Evolutionary conservation across 2,888 invertebrate species (phyloP).

Genomic region (Elmis aenea): DNA sequence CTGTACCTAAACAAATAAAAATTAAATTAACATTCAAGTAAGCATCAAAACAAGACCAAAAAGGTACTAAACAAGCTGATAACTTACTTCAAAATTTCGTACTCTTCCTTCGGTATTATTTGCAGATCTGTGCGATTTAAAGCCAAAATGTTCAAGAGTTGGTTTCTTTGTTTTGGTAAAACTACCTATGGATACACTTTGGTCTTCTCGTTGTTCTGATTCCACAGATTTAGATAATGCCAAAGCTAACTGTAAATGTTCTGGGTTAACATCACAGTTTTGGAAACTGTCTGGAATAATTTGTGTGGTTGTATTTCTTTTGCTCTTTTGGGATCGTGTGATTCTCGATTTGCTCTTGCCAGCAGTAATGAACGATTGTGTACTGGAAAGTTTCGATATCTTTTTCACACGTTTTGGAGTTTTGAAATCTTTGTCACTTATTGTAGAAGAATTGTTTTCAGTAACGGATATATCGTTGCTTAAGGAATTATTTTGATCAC

Average conservation of each 20-base stretch:
- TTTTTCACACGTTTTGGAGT: too few relatives aligned
- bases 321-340: too few relatives aligned
- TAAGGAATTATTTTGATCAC: too few relatives aligned
- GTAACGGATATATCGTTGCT: not conserved
- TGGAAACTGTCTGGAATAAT: too few relatives aligned
- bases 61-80: not conserved
- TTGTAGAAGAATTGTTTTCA: not conserved
- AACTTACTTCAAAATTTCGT: constrained; percentile 17
- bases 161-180: constrained; percentile 43
- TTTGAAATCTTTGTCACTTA: not conserved
- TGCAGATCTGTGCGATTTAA: constrained; percentile 38
- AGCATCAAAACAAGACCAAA: not conserved
- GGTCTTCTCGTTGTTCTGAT: constrained; percentile 24
- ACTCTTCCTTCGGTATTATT: constrained; percentile 1
- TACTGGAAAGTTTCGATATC: too few relatives aligned
- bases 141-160: constrained; percentile 60
- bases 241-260: constrained; percentile 63
- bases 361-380: too few relatives aligned
- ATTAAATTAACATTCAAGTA: not conserved
- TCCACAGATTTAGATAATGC: constrained; percentile 59
- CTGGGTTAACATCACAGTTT: constrained; percentile 53
- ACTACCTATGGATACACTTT: constrained; percentile 24
- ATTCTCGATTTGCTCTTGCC: too few relatives aligned
- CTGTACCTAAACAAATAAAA: constrained; percentile 23
- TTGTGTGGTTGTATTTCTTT: too few relatives aligned